phyloP scores from a whole-genome alignment of 2,113 vertebrate species.

The Panthera leo region DNA sequence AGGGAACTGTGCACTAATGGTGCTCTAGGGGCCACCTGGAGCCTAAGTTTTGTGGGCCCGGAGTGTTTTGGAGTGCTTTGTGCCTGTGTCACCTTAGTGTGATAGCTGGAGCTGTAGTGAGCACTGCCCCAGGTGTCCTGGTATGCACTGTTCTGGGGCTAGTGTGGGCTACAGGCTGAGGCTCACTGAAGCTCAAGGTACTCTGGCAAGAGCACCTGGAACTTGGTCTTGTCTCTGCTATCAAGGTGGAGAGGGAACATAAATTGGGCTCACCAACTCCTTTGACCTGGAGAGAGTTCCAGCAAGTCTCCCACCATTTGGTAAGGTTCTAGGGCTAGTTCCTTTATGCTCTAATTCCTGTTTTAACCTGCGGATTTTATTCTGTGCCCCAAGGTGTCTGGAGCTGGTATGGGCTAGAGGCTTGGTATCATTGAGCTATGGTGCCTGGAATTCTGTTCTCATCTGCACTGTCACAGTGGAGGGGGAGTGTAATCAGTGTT shows the following conservation, averaged over 20 bases:
- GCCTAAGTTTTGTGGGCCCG: background rate
- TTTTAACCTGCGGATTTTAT: too few species aligned
- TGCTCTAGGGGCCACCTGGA: background rate
- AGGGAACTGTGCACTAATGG: background rate
- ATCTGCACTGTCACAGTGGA: too few species aligned
- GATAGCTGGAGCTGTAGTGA: background rate
- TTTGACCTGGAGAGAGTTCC: background rate
- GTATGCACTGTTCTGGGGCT: background rate
- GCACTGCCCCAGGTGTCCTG: background rate
- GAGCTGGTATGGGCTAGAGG: too few species aligned
- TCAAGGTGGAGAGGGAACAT: background rate
- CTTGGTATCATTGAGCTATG: too few species aligned
- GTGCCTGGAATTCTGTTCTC: too few species aligned
- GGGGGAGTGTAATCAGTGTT: too few species aligned
- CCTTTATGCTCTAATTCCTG: too few species aligned
- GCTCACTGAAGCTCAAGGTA: background rate
- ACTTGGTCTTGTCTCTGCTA: background rate
- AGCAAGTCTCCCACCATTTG: too few species aligned
- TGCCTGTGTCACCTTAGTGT: background rate
- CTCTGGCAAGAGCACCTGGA: background rate
- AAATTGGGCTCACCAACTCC: background rate
- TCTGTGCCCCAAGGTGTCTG: too few species aligned
- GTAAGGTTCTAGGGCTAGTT: too few species aligned
- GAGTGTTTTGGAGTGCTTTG: background rate
- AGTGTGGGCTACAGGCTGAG: background rate